These are phyloP conservation scores for Pogona vitticeps DNA, from an alignment of 2,113 vertebrate species.

Conservation along the genomic window DNA sequence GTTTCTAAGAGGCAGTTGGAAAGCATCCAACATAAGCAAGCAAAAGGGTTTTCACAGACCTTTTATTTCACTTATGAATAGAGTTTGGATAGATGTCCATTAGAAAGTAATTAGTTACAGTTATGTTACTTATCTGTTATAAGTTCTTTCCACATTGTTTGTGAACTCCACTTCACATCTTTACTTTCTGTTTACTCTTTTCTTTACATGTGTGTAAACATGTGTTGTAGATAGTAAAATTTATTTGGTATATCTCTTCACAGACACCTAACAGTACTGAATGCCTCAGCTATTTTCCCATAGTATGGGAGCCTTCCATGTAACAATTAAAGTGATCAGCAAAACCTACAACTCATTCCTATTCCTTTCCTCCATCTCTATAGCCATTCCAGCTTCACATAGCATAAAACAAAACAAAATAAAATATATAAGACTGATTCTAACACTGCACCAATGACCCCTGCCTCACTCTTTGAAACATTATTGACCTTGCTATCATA, in stretches of 20 bases:
- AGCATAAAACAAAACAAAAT: not conserved
- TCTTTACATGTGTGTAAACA: not conserved
- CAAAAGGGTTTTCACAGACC: not conserved
- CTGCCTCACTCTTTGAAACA: not conserved
- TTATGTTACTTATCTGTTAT: too few relatives aligned
- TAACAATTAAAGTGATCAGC: not conserved
- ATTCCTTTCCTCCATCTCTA: not conserved
- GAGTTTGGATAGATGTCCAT: too few relatives aligned
- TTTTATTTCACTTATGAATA: not conserved
- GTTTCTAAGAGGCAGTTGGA: constrained; percentile 3
- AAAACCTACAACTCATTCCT: not conserved
- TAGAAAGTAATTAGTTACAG: too few relatives aligned
- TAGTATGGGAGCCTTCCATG: not conserved
- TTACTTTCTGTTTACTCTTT: not conserved
- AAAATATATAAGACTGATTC: not conserved
- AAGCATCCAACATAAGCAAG: constrained; percentile 7
- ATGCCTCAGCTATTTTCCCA: not conserved
- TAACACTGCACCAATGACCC: not conserved
- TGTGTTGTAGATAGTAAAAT: not conserved
- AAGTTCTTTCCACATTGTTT: too few relatives aligned
- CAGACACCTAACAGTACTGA: not conserved
- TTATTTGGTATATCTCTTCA: not conserved
- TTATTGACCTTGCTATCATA: not conserved
- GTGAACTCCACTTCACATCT: not conserved
- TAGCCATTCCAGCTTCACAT: not conserved